Percentiles rank a stretch among this genome's conserved stretches.
phyloP scores from a whole-genome alignment of 2,888 invertebrate species.

The Microplitis deprimator region DNA sequence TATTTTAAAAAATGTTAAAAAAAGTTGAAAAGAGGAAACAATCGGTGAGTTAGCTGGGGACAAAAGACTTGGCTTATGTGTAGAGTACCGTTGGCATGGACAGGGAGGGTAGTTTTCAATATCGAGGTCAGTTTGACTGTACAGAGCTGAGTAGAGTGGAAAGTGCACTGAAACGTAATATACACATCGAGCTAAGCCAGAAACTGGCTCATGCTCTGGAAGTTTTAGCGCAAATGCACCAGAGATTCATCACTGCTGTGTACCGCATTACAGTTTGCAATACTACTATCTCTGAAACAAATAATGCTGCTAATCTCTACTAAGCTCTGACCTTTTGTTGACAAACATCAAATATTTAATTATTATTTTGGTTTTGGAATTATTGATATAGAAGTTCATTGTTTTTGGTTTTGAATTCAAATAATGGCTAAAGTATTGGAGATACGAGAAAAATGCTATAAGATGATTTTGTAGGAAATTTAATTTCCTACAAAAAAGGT shows the following conservation, averaged over 20 bases:
- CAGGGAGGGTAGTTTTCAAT: not conserved
- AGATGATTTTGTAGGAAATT: too few relatives aligned
- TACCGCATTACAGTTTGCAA: not conserved
- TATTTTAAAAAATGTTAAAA: too few relatives aligned
- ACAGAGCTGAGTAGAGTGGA: not conserved
- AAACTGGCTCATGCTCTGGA: not conserved
- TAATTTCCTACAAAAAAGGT: too few relatives aligned
- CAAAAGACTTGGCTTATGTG: not conserved
- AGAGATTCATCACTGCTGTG: not conserved
- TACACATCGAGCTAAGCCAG: not conserved
- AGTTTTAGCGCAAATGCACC: not conserved
- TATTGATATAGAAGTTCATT: too few relatives aligned
- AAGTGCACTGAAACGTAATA: not conserved
- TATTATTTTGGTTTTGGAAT: too few relatives aligned
- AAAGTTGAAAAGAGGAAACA: not conserved
- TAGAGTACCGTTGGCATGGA: not conserved
- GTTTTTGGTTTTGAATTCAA: too few relatives aligned
- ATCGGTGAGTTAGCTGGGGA: not conserved
- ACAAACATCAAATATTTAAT: not conserved
- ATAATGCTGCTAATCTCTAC: not conserved
- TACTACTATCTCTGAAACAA: not conserved
- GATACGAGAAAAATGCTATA: too few relatives aligned
- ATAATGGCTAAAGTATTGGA: too few relatives aligned
- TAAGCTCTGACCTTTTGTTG: not conserved
- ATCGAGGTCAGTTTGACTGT: not conserved